phyloP scores from a whole-genome alignment of 2,888 invertebrate genomes.

The Chirona hameri region DNA sequence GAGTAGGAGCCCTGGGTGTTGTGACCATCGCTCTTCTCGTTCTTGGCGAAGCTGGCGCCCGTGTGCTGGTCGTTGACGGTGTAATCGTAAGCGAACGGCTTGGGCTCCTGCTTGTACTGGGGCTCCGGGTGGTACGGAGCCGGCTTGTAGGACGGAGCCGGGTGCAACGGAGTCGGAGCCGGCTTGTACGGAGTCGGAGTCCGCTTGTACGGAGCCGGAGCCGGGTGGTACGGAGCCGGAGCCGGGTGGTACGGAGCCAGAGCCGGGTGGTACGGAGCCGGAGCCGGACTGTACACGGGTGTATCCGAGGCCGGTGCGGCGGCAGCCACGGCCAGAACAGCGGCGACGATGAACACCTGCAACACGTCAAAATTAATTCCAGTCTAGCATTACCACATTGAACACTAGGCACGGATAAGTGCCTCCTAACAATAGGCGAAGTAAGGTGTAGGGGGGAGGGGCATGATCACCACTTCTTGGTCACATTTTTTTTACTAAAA shows the following conservation, averaged over 20 bases:
- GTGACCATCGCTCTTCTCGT: background rate
- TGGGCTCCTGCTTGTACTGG: background rate
- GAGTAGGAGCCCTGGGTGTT: constrained; percentile 1
- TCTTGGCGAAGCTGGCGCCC: background rate
- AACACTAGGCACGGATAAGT: too few relatives aligned
- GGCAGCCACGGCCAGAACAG: constrained; percentile 4
- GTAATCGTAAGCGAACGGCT: background rate
- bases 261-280: background rate
- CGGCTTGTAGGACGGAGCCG: background rate
- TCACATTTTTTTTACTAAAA: too few relatives aligned
- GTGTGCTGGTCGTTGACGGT: background rate
- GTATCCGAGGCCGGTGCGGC: background rate
- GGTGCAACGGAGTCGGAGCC: too few relatives aligned
- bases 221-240: background rate
- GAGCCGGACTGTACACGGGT: too few relatives aligned
- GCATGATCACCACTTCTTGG: too few relatives aligned
- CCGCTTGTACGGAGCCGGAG: too few relatives aligned
- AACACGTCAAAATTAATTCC: too few relatives aligned
- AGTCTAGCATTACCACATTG: too few relatives aligned
- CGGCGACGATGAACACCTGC: constrained; percentile 2
- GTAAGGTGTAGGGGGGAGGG: too few relatives aligned
- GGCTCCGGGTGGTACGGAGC: background rate
- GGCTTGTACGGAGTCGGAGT: too few relatives aligned
- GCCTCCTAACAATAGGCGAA: too few relatives aligned
- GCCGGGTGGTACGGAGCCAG: background rate